Evolutionary conservation across 2,113 vertebrate genomes (phyloP).

Genomic region (Tamias sibiricus): DNA sequence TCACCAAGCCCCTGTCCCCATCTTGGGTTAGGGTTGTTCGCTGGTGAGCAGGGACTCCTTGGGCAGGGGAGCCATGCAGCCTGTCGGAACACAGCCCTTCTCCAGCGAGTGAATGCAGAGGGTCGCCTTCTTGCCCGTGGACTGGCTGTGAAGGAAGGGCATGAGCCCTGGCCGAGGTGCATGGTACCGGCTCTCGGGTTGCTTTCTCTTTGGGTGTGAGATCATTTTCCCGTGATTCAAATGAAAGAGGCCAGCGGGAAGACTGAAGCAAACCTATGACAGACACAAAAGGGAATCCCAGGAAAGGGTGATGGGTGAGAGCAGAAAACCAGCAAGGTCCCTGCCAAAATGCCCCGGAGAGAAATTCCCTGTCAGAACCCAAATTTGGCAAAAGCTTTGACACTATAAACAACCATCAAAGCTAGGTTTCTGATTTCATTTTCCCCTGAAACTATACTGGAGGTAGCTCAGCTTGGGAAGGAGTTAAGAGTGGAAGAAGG

Average conservation of each 20-base stretch:
- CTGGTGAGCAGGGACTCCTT: not conserved
- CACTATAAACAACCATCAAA: slow-evolving; percentile 31
- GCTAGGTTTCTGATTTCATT: slow-evolving; percentile 67
- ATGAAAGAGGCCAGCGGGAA: slow-evolving; percentile 10
- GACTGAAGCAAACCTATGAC: not conserved
- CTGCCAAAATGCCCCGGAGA: slow-evolving; percentile 50
- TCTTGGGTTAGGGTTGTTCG: not conserved
- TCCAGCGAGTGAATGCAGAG: not conserved
- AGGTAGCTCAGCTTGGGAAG: not conserved
- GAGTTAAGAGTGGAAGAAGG: not conserved
- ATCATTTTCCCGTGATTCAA: not conserved
- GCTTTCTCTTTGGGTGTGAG: not conserved
- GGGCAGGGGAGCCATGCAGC: not conserved
- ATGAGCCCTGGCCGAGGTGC: not conserved
- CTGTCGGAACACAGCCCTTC: not conserved
- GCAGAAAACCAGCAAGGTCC: not conserved
- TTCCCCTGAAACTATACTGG: slow-evolving; percentile 33
- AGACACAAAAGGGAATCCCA: slow-evolving; percentile 6
- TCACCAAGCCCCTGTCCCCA: not conserved
- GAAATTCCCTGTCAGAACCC: slow-evolving; percentile 70
- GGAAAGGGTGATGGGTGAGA: slow-evolving; percentile 33
- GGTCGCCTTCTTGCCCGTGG: not conserved
- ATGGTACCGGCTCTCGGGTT: not conserved
- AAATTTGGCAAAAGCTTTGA: slow-evolving; percentile 68
- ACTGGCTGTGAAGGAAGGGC: not conserved